Conservation (phyloP, 1,140 invertebrate genomes). For the Drosophila bocki region DNA sequence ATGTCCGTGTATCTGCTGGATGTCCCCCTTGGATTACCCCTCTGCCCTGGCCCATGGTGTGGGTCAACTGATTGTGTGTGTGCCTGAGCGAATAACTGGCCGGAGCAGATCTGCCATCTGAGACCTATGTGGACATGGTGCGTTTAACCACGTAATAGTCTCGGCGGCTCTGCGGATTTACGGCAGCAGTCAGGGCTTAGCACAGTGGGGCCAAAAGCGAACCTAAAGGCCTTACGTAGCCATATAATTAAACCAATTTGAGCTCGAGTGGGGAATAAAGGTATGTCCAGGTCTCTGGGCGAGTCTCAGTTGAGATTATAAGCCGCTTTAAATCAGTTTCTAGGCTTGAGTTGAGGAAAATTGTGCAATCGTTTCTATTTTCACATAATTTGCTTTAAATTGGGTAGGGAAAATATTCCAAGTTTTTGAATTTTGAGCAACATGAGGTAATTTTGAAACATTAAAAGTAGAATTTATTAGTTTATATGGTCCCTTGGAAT, state of each 20-base stretch:
- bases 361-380: neutral
- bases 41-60: neutral
- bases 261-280: slow-evolving; percentile 32
- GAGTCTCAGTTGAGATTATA: slow-evolving; percentile 11
- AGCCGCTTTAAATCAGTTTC: slow-evolving; percentile 19
- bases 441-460: neutral
- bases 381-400: neutral
- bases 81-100: slow-evolving; percentile 54
- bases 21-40: neutral
- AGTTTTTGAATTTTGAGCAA: no score
- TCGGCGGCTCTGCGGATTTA: slow-evolving; percentile 49
- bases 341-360: neutral
- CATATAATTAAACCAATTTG: slow-evolving; percentile 46
- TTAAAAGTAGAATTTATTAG: neutral
- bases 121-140: slow-evolving; percentile 60
- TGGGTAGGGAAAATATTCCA: neutral
- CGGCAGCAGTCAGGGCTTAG: slow-evolving; percentile 35
- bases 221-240: slow-evolving; percentile 16
- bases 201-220: slow-evolving; percentile 34
- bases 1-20: slow-evolving; percentile 45
- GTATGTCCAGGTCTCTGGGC: neutral
- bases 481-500: no score
- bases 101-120: slow-evolving; percentile 47
- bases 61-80: slow-evolving; percentile 57
- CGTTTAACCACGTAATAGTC: slow-evolving; percentile 66